A percentile compares a stretch with the other conserved stretches of the same genome.
phyloP scores from a whole-genome alignment of 2,797 vertebrate species.

The Leptoclinus maculatus region DNA sequence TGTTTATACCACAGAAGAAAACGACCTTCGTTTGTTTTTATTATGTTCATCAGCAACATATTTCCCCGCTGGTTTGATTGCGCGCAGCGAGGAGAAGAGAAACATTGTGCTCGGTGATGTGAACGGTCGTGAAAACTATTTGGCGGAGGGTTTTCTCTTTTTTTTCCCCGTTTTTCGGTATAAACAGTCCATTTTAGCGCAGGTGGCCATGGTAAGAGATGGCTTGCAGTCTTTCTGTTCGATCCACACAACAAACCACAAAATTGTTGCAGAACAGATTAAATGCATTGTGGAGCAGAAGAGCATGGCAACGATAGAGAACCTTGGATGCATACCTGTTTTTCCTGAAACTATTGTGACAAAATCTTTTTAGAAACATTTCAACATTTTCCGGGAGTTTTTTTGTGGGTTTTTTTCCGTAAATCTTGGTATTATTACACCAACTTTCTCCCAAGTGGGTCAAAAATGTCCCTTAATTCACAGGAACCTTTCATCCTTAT shows the following conservation, averaged over 20 bases:
- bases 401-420: neutral
- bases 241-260: neutral
- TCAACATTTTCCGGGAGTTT: neutral
- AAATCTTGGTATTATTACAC: neutral
- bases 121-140: constrained; percentile 7
- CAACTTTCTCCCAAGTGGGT: neutral
- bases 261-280: neutral
- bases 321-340: neutral
- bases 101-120: constrained; percentile 20
- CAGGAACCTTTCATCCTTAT: neutral
- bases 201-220: constrained; percentile 1
- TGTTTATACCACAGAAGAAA: constrained; percentile 81
- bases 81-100: constrained; percentile 12
- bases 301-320: neutral
- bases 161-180: neutral
- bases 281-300: neutral
- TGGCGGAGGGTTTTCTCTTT: neutral
- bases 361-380: neutral
- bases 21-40: constrained; percentile 77
- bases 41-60: constrained; percentile 79
- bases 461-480: neutral
- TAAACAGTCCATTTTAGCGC: constrained; percentile 28
- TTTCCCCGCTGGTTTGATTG: constrained; percentile 55
- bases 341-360: neutral
- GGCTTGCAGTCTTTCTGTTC: neutral